Evolutionary conservation across 2,113 vertebrate species (phyloP).

Genomic region (Phylloscopus whistleri): DNA sequence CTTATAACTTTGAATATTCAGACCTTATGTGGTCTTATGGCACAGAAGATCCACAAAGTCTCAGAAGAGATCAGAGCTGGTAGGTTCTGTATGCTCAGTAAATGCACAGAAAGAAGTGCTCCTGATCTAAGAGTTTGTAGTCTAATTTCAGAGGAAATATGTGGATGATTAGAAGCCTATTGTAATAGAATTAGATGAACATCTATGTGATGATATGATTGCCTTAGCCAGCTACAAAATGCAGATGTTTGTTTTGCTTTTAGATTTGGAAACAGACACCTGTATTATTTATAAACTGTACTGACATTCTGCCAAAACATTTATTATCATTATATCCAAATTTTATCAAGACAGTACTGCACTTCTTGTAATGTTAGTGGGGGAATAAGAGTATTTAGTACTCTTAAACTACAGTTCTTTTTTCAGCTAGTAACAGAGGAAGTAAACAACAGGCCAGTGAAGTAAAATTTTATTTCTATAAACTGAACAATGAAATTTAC

Average conservation of each 20-base stretch:
- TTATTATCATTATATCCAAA: background rate
- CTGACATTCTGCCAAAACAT: background rate
- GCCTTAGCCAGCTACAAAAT: background rate
- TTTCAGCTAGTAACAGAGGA: background rate
- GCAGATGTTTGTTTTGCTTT: background rate
- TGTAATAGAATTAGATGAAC: background rate
- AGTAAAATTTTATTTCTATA: background rate
- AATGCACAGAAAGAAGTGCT: background rate
- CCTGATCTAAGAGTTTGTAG: background rate
- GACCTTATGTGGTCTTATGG: constrained; percentile 4
- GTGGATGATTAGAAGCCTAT: background rate
- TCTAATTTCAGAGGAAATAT: background rate
- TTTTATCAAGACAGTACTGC: background rate
- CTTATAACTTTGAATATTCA: constrained; percentile 39
- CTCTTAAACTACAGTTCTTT: background rate
- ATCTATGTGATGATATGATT: background rate
- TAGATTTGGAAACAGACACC: background rate
- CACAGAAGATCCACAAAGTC: background rate
- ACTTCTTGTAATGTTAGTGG: background rate
- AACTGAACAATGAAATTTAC: background rate
- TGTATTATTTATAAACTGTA: background rate
- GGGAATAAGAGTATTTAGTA: background rate
- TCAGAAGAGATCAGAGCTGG: background rate
- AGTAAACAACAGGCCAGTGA: background rate
- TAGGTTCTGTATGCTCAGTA: background rate